A percentile compares a stretch with the other conserved stretches of the same genome.
Conservation (phyloP, 35 echinoderm and acorn worm species). For the Antedon bifida region DNA sequence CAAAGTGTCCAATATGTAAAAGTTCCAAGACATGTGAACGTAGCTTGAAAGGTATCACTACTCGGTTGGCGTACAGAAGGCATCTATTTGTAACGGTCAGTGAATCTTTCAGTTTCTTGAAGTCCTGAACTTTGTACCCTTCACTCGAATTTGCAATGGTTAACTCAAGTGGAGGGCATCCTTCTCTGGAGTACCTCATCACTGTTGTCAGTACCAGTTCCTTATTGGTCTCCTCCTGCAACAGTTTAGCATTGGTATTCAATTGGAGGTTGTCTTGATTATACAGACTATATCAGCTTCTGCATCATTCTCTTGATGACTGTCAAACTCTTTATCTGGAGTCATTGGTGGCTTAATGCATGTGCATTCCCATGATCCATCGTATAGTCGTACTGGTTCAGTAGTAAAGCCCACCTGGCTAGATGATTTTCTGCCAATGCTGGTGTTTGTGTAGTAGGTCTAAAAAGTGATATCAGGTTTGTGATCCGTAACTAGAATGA, state of each 20-base stretch:
- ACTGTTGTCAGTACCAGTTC: conserved; percentile 16
- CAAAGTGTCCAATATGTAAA: conserved; percentile 29
- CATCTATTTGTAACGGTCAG: conserved; percentile 23
- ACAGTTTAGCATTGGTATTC: neutral
- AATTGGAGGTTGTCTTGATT: neutral
- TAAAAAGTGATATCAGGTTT: conserved; percentile 31
- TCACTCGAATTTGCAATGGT: neutral
- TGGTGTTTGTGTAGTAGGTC: conserved; percentile 23
- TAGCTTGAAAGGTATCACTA: conserved; percentile 12
- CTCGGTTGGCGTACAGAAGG: conserved; percentile 16
- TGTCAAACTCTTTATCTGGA: neutral
- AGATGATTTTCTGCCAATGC: conserved; percentile 10
- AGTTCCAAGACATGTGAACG: conserved; percentile 8
- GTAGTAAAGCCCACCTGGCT: conserved; percentile 4
- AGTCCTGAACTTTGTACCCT: conserved; percentile 10
- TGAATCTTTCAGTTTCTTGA: conserved; percentile 24
- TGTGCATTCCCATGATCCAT: conserved; percentile 15
- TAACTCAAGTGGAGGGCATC: conserved; percentile 16
- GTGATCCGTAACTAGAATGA: conserved; percentile 27
- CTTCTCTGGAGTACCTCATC: conserved; percentile 4
- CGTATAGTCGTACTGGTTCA: neutral
- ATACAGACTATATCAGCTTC: neutral
- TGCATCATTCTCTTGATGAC: neutral
- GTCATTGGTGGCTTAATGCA: conserved; percentile 1
- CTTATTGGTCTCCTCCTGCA: neutral